phyloP scores from a whole-genome alignment of 2,113 vertebrate genomes.

The Apodemus sylvaticus region DNA sequence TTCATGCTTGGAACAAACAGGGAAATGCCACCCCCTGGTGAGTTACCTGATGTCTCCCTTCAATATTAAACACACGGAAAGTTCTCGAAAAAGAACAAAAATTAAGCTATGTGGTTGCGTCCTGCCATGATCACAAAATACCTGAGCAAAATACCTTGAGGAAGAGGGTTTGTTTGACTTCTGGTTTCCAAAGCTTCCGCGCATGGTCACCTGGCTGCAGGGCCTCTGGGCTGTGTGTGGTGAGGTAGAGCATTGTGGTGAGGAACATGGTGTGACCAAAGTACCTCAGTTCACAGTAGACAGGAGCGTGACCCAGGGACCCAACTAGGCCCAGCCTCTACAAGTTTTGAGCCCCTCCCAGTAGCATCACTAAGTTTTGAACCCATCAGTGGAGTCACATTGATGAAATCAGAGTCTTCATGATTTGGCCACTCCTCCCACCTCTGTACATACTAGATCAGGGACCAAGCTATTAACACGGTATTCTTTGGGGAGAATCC shows the following conservation, averaged over 20 bases:
- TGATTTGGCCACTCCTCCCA: neutral
- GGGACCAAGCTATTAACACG: neutral
- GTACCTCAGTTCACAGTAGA: neutral
- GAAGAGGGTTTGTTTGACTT: neutral
- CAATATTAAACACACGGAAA: neutral
- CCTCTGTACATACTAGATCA: neutral
- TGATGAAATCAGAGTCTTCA: neutral
- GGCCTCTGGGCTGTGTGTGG: neutral
- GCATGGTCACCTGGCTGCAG: neutral
- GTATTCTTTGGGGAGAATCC: neutral
- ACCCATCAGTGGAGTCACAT: neutral
- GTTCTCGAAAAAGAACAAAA: neutral
- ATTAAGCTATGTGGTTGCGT: neutral
- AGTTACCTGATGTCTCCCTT: slow-evolving; percentile 77
- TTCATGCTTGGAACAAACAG: slow-evolving; percentile 87
- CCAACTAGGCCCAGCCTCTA: neutral
- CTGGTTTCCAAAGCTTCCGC: neutral
- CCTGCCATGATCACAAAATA: neutral
- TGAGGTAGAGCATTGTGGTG: neutral
- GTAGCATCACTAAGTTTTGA: neutral
- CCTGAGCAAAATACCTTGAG: neutral
- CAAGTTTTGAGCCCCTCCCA: neutral
- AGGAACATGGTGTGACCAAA: neutral
- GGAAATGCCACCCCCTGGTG: slow-evolving; percentile 92
- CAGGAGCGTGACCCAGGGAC: neutral